Base-by-base conservation (phyloP, 2,797 vertebrate genomes). In the Hozukius guyotensis region DNA sequence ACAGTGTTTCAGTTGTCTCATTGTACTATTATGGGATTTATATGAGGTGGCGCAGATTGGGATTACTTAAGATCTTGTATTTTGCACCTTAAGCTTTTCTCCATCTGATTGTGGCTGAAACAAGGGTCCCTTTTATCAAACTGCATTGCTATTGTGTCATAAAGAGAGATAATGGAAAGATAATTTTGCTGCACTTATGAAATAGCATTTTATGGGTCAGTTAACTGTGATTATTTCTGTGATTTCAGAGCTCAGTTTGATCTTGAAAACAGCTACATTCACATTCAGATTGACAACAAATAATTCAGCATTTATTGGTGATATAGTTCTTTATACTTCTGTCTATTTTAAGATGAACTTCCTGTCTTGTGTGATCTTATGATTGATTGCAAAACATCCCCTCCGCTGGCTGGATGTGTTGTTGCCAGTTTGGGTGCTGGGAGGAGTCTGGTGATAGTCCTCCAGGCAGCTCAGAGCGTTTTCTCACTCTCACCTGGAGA, bases 81-180 rank as follows among this genome's bases (percentile, higher is more conserved):
- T 70, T 66, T 93, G 90, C 90, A 94, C 93, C 87, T 90, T 94
- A 75, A 88, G 67, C 90, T 89, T 85, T 83, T 77, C 57, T 85
- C 49, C 78, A 36, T 86, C 81, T 81, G 87, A 89, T 93, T 92
- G 63, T 25, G 62, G 57, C 56, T 32, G 85, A 78, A 69, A 84
- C 49, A 56, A 81, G 81, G n/a, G 69, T 59, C 8, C 22, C 53
- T 14, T 9, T 81, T 91, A 94, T 94, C 93, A 86, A 56, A 36
- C 38, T 31, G 24, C 56, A 25, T 49, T 60, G 81, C 56, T 74
- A 55, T 78, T 72, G 75, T 65, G 89, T 79, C 83, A 69, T 94
- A 92, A 94, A 93, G 10, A 70, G 32, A 88, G 91, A 95, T 90
- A 89, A 80, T 36, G 71, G 24, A 36, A 56, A 87, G 87, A 89